Base-by-base conservation (phyloP, 2,888 invertebrate genomes). In the Ceriagrion tenellum region DNA sequence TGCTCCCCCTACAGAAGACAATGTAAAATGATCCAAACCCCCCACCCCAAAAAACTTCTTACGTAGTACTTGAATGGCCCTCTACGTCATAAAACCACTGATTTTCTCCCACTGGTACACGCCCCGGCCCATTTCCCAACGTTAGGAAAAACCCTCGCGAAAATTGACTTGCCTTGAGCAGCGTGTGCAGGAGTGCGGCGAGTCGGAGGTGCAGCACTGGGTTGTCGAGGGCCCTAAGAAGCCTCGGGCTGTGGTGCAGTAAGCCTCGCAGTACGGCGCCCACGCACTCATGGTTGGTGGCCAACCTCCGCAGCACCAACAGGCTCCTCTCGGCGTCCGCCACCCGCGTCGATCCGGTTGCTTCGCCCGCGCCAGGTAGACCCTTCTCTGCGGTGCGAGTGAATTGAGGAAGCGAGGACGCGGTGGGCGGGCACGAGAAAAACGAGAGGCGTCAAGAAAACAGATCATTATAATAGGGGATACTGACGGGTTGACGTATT, bases 201-300 rank as follows among this genome's bases (percentile, higher is more conserved):
- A 97, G 96, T 95, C 97, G 97, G 56, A 96, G 96, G 96, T 97
- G 97, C 95, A 97, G 96, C 89, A 96, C 96, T 20, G 96, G 96
- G 95, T 97, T 97, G 95, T 96, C 97, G 30, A 97, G 96, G 90
- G 97, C 96, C 95, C 97, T 97, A 95, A 97, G 96, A 90, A 97
- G 96, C 26, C 97, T 96, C 74, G 96, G 96, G 96, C 97, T 97
- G 95, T 97, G 96, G 26, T 96, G 96, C 56, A 97, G 96, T 91
- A 97, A 96, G n/a, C 97, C 97, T 59, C 97, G 97, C 95, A 97
- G 96, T 95, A 97, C 97, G 69, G 97, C 96, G n/a, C 97, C 97
- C 69, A 97, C 96, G 96, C 97, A 97, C 96, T 98, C 98, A 90
- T 97, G 97, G 96, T 97, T 98, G 95, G 96, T 96, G 16, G 97